Percentiles rank a stretch among this genome's conserved stretches.
Conservation (phyloP, 2,888 invertebrate genomes). For the Clepsis dumicolana region DNA sequence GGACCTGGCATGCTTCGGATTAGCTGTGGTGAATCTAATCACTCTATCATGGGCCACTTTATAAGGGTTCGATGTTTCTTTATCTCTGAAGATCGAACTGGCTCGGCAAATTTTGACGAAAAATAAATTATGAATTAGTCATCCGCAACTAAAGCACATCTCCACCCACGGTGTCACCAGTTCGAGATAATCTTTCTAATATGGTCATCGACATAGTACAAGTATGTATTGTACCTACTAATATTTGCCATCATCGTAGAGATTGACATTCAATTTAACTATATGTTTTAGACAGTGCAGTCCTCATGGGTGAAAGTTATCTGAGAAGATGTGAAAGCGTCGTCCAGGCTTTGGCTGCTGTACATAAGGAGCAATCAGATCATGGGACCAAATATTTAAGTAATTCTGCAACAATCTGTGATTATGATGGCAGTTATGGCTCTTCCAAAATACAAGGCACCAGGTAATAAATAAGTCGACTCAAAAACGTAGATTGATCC, state of each 20-base stretch:
- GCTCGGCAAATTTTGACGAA: background rate
- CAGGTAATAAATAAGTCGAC: constrained; percentile 66
- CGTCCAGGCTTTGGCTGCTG: constrained; percentile 80
- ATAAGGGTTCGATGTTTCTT: background rate
- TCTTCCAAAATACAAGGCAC: constrained; percentile 81
- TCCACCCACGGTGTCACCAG: background rate
- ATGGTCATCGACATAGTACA: constrained; percentile 2
- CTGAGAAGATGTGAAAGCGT: constrained; percentile 89
- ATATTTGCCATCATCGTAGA: background rate
- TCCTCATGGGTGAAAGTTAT: constrained; percentile 84
- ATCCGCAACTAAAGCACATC: background rate
- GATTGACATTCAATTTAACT: constrained; percentile 21
- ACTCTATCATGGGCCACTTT: background rate
- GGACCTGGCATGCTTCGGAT: background rate
- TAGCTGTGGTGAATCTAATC: too few species aligned
- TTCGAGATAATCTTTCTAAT: background rate
- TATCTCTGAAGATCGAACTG: too few species aligned
- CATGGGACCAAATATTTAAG: constrained; percentile 87
- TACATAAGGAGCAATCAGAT: constrained; percentile 82
- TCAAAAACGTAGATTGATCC: background rate
- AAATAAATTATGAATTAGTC: background rate
- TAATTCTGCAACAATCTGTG: constrained; percentile 84
- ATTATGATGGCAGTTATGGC: constrained; percentile 89
- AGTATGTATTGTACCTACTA: background rate
- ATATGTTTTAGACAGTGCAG: constrained; percentile 69